phyloP scores from a whole-genome alignment of 2,888 invertebrate genomes.

The Xestia rhomboidea region DNA sequence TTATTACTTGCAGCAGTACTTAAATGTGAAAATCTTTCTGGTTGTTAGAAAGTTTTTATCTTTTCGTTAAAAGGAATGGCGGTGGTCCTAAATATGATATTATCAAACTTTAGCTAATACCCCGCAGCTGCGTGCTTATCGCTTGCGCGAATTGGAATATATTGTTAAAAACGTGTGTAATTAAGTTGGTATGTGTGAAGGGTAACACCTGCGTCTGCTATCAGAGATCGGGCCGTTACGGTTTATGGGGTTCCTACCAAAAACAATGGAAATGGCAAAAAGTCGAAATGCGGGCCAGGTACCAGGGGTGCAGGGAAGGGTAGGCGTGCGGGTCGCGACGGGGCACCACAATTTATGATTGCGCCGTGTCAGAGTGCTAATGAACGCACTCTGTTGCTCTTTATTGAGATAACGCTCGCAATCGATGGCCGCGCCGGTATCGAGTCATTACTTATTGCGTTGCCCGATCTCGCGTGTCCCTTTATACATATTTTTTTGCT shows the following conservation, averaged over 20 bases:
- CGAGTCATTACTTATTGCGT: slow-evolving; percentile 86
- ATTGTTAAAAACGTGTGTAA: slow-evolving; percentile 85
- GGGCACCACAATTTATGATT: slow-evolving; percentile 90
- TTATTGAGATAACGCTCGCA: slow-evolving; percentile 90
- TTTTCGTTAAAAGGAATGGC: slow-evolving; percentile 73
- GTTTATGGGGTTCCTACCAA: slow-evolving; percentile 86
- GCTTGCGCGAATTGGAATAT: slow-evolving; percentile 81
- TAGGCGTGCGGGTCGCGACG: slow-evolving; percentile 87
- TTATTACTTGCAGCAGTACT: slow-evolving; percentile 43
- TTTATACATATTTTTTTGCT: slow-evolving; percentile 84
- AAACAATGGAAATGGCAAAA: slow-evolving; percentile 90
- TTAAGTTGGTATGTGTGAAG: slow-evolving; percentile 88
- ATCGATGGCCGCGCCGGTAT: slow-evolving; percentile 81
- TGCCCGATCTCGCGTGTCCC: slow-evolving; percentile 86
- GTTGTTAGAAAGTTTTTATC: slow-evolving; percentile 69
- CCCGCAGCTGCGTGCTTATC: slow-evolving; percentile 85
- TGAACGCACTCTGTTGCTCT: slow-evolving; percentile 90
- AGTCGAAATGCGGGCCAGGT: slow-evolving; percentile 86
- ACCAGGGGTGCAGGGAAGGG: slow-evolving; percentile 81
- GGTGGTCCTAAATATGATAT: slow-evolving; percentile 78
- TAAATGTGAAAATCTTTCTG: slow-evolving; percentile 49
- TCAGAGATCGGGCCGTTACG: slow-evolving; percentile 88
- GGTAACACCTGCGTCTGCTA: slow-evolving; percentile 87
- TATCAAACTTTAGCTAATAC: slow-evolving; percentile 79
- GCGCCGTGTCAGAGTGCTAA: slow-evolving; percentile 89